Percentiles rank a stretch among this genome's conserved stretches.
phyloP scores from a whole-genome alignment of 1,140 invertebrate species.

The Drosophila dunni region DNA sequence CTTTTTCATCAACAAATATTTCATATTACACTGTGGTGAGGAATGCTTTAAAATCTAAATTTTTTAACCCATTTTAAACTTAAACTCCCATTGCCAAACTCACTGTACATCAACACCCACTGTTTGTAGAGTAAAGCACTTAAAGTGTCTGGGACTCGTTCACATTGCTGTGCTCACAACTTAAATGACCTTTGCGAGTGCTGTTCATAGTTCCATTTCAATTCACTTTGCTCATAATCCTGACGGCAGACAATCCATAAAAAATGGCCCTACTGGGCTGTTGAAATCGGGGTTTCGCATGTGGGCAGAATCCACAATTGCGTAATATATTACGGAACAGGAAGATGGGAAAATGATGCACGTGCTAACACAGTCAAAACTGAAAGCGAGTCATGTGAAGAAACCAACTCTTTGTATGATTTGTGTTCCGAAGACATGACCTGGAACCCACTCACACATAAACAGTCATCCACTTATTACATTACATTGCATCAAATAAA shows the following conservation, averaged over 20 bases:
- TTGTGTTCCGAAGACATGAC: slow-evolving; percentile 39
- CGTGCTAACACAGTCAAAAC: slow-evolving; percentile 31
- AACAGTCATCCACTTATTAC: slow-evolving; percentile 28
- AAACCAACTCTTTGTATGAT: slow-evolving; percentile 38
- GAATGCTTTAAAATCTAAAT: no score
- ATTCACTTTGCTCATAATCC: slow-evolving; percentile 44
- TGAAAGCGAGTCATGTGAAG: slow-evolving; percentile 36
- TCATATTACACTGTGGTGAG: no score
- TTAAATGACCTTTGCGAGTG: slow-evolving; percentile 31
- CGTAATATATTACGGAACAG: slow-evolving; percentile 22
- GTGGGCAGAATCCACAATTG: slow-evolving; percentile 43
- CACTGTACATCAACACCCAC: neutral
- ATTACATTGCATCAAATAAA: slow-evolving; percentile 42
- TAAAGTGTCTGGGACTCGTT: slow-evolving; percentile 37
- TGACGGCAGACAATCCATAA: slow-evolving; percentile 26
- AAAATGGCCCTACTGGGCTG: slow-evolving; percentile 17
- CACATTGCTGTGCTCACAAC: slow-evolving; percentile 23
- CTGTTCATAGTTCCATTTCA: slow-evolving; percentile 22
- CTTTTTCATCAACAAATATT: no score
- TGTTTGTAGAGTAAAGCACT: slow-evolving; percentile 23
- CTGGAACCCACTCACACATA: slow-evolving; percentile 11
- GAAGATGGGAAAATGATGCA: neutral
- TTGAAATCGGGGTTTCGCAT: neutral
- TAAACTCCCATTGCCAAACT: neutral
- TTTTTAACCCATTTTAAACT: no score